Evolutionary conservation across 2,888 invertebrate species (phyloP), one percentile per base, ranked within the genome.

Genomic region (Thelaira solivaga): DNA sequence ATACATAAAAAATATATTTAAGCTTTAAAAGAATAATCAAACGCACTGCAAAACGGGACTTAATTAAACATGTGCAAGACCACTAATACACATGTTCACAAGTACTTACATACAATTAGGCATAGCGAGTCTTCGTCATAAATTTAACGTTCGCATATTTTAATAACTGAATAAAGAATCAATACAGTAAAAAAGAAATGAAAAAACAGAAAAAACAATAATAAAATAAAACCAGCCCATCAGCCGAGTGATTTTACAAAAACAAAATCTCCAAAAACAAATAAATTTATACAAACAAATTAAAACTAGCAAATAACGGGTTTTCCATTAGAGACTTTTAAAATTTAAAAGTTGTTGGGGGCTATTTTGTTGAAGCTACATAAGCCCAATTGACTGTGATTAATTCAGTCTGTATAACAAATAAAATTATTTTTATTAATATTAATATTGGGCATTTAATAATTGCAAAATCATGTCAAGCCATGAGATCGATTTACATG

Each of bases 11-110:
- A n/a, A n/a, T 1, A 43, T 11, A 43, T 59, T 29, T 29, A 47
- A 11, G 13, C 26, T 24, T 8, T 4, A 13, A 45, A 26, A 49
- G n/a, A 24, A 47, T 39, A 53, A 22, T 51, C 51, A 41, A 31
- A 29, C 13, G 26, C 53, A 34, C 22, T 45, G 29, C 36, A 57
- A 76, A 76, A 76, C 65, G 76, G 76, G 59, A 71, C 64, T 76
- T 65, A 71, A 59, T 62, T 39, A 69, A 69, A 64, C 62, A 31
- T 61, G 41, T 59, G 64, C 57, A 5, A 34, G 31, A 18, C n/a
- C 36, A 26, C 11, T 4, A 26, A n/a, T 18, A 20, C 22, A 8
- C 8, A 3, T 55, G 8, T 67, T 24, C 16, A 7, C 16, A 13
- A 10, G 36, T 31, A 8, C 10, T 7, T 6, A 8, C 10, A 10